A percentile compares a stretch with the other conserved stretches of the same genome.
phyloP scores from a whole-genome alignment of 2,888 invertebrate genomes.

The Heliconius ismenius region DNA sequence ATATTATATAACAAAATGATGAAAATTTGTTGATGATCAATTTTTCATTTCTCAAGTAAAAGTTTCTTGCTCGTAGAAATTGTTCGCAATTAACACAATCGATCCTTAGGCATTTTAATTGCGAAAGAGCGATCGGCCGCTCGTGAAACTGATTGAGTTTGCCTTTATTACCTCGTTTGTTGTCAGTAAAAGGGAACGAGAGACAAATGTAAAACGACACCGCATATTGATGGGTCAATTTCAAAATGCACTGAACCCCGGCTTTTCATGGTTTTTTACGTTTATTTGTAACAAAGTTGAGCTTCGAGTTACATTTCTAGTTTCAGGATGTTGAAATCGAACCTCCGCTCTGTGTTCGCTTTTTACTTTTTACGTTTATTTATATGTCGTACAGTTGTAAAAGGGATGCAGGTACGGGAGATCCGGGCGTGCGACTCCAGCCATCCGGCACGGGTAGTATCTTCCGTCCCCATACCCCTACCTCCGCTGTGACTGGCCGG shows the following conservation, averaged over 20 bases:
- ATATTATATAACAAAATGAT: too few relatives aligned
- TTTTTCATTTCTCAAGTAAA: not conserved
- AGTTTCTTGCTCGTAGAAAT: slow-evolving; percentile 27
- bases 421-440: slow-evolving; percentile 55
- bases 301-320: slow-evolving; percentile 30
- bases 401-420: slow-evolving; percentile 47
- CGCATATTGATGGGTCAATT: slow-evolving; percentile 37
- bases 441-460: slow-evolving; percentile 64
- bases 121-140: slow-evolving; percentile 37
- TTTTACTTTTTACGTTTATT: slow-evolving; percentile 41
- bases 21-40: not conserved
- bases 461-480: slow-evolving; percentile 65
- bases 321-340: slow-evolving; percentile 41
- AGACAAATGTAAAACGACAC: slow-evolving; percentile 30
- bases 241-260: slow-evolving; percentile 26
- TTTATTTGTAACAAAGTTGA: slow-evolving; percentile 28
- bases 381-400: slow-evolving; percentile 43
- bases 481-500: slow-evolving; percentile 69
- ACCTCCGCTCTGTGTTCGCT: slow-evolving; percentile 32
- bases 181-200: slow-evolving; percentile 35
- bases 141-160: slow-evolving; percentile 42
- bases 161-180: slow-evolving; percentile 39
- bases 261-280: slow-evolving; percentile 17
- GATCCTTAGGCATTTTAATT: slow-evolving; percentile 40
- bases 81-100: slow-evolving; percentile 38